phyloP scores from a whole-genome alignment of 2,888 invertebrate genomes.

The Clepsis dumicolana region DNA sequence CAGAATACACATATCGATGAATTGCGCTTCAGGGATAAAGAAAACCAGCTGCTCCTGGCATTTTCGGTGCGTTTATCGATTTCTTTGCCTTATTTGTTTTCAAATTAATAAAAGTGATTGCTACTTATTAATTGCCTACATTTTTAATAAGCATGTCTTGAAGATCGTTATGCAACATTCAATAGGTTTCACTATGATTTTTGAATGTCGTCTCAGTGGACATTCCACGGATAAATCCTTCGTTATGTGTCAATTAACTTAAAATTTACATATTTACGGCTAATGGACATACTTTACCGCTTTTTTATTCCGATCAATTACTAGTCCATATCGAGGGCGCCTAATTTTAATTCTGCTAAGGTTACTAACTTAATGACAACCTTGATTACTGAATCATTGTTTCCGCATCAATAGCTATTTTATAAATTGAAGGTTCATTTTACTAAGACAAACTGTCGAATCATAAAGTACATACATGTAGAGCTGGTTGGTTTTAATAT shows the following conservation, averaged over 20 bases:
- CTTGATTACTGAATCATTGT: conserved; percentile 10
- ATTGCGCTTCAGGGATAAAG: too few relatives aligned
- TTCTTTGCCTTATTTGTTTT: too few relatives aligned
- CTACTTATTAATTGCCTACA: too few relatives aligned
- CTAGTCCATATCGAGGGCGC: conserved; percentile 34
- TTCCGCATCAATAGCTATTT: neutral
- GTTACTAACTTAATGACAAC: conserved; percentile 16
- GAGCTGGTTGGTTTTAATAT: neutral
- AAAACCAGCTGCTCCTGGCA: too few relatives aligned
- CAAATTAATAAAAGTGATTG: too few relatives aligned
- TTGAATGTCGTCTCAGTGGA: neutral
- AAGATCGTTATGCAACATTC: too few relatives aligned
- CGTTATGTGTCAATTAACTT: conserved; percentile 3
- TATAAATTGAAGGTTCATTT: neutral
- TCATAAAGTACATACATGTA: neutral
- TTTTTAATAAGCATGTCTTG: too few relatives aligned
- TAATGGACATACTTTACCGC: conserved; percentile 20
- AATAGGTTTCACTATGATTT: too few relatives aligned
- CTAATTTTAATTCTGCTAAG: conserved; percentile 36
- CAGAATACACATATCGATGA: too few relatives aligned
- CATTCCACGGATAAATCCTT: neutral
- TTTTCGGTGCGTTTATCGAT: too few relatives aligned
- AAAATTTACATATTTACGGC: conserved; percentile 5
- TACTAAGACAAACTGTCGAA: neutral
- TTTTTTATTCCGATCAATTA: conserved; percentile 11